Evolutionary conservation across 30 jellyfish, hydroid and myxozoan genomes (phyloP), one percentile per base, ranked within the genome.

Genomic region (Catostylus mosaicus): DNA sequence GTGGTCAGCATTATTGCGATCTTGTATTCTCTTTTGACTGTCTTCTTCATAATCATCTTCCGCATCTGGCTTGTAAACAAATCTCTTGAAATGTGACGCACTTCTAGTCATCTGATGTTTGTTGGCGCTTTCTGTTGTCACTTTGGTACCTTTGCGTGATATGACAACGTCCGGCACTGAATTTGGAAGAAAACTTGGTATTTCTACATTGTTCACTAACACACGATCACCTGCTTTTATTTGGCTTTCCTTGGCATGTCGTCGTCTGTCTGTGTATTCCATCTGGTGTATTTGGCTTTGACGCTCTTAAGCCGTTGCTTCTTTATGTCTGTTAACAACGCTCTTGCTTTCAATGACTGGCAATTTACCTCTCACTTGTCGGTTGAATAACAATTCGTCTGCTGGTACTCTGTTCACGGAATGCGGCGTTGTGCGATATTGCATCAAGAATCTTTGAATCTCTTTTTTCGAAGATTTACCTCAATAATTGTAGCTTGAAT

Each of bases 381-480:
- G 54, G 50, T 75, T 75, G 60, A 43, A 75, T 6, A 75, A 65
- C 7, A 75, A 34, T 27, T 75, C 10, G 2, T 82, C 87, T 1
- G 89, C 88, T 12, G 75, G 31, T 27, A 16, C 31, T 31, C 67
- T 75, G 12, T 89, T 80, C 79, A 26, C 36, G 31, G 77, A 24
- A 51, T 66, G 86, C 26, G 89, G 87, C 30, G 90, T 34, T 67
- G 26, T 33, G n/a, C 76, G 43, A 48, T 64, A 64, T 5, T 67
- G 73, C 7, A 77, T 3, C 11, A 77, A 75, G 24, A 77, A 31
- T n/a, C 67, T 46, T 6, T 31, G 35, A 6, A 56, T n/a, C 33
- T 77, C 89, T 16, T 80, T 89, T 22, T 80, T 10, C 90, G 89
- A 64, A 52, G 74, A 30, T 14, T 20, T 77, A 1, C 33, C 26